A percentile compares a stretch with the other conserved stretches of the same genome.
phyloP scores from a whole-genome alignment of 2,113 vertebrate species.

The Hypomesus transpacificus region DNA sequence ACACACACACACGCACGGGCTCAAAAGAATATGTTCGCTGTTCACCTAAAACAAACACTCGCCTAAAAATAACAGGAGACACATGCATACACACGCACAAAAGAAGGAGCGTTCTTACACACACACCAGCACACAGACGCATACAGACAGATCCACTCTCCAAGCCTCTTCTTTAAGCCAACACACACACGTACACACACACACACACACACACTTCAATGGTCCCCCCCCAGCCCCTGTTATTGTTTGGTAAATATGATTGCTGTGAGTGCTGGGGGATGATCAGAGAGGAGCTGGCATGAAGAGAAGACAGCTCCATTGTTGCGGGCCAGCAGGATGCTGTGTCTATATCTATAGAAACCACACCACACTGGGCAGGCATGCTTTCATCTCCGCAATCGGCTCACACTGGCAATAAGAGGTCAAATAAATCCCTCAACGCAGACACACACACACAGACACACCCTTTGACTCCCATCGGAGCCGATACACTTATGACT shows the following conservation, averaged over 20 bases:
- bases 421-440: conserved; percentile 67
- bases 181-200: conserved; percentile 49
- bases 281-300: conserved; percentile 68
- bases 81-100: conserved; percentile 21
- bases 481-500: too few species aligned
- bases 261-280: conserved; percentile 75
- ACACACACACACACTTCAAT: conserved; percentile 52
- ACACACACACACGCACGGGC: conserved; percentile 10
- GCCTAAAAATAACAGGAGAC: conserved; percentile 55
- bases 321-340: conserved; percentile 76
- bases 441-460: conserved; percentile 21
- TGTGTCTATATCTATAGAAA: conserved; percentile 89
- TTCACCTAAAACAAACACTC: conserved; percentile 50
- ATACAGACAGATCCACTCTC: conserved; percentile 47
- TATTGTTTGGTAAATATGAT: conserved; percentile 76
- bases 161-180: neutral
- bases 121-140: conserved; percentile 14
- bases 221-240: conserved; percentile 57
- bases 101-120: neutral
- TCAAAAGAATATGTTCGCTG: conserved; percentile 56
- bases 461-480: neutral
- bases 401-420: conserved; percentile 76
- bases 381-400: conserved; percentile 89
- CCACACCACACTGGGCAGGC: conserved; percentile 73
- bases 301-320: conserved; percentile 76